Evolutionary conservation across 2,797 vertebrate species (phyloP), one percentile per base, ranked within the genome.

Genomic region (Heteromormyrus szaboi): DNA sequence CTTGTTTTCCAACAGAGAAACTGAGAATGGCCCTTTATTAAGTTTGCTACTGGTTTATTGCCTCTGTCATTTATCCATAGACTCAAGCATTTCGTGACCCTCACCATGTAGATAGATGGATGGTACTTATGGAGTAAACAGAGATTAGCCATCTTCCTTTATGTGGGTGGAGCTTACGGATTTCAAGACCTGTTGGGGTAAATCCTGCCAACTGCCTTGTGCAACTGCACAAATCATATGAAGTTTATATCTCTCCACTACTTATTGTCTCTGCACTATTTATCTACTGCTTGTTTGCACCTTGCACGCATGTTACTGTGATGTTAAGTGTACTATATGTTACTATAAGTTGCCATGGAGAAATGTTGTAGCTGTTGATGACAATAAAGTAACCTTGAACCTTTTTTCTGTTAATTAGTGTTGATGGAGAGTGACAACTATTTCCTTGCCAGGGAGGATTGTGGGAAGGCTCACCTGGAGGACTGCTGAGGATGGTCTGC

Each of bases 401-500:
- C 53, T 56, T 62, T 62, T n/a, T 62, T 51, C 25, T 17, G 51
- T 54, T 25, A 1, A 46, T 44, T 17, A n/a, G 44, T 50, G 7
- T n/a, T 50, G n/a, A 25, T 19, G 22, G 48, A 51, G 11, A 14
- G 48, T 12, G 25, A 33, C 48, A 22, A 59, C 56, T 59, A 59
- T 85, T 19, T 76, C 62, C 62, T 87, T 25, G 44, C 12, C 44
- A 14, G 19, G 41, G 4, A 87, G 68, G 59, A 25, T 50, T 22
- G 46, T 79, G 17, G 79, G 44, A 22, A 59, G 68, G 54, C 87
- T 96, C 94, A 98, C 98, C 96, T 93, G 93, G 90, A 4, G 93
- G 95, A 93, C 94, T 97, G 92, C 91, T 97, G 89, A 98, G 93
- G 92, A 99, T 98, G 14, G 97, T 98, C 84, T 97, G 95, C 90